phyloP scores from a whole-genome alignment of 1,140 invertebrate species.

The Papilio polyxenes region DNA sequence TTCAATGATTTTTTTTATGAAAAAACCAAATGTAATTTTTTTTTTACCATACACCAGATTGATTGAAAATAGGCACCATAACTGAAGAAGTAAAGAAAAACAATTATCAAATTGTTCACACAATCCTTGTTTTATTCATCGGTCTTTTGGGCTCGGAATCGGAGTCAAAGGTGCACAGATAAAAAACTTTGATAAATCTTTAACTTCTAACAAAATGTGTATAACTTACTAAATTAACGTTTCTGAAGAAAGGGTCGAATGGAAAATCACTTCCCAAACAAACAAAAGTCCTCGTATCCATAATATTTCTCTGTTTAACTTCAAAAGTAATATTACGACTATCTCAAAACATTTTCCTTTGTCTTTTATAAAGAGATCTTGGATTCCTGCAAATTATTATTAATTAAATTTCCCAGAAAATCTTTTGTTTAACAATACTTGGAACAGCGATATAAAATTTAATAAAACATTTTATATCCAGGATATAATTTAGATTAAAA shows the following conservation, averaged over 20 bases:
- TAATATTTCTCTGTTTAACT: slow-evolving; percentile 18
- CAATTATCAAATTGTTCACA: too few relatives aligned
- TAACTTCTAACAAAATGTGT: neutral
- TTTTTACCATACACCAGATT: too few relatives aligned
- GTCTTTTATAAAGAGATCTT: slow-evolving; percentile 2
- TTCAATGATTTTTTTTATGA: neutral
- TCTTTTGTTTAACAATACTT: neutral
- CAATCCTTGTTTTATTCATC: too few relatives aligned
- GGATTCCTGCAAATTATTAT: neutral
- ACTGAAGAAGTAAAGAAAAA: too few relatives aligned
- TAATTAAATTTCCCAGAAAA: neutral
- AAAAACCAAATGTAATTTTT: neutral
- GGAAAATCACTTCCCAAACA: slow-evolving; percentile 1
- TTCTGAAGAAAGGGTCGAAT: slow-evolving; percentile 12
- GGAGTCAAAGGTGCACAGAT: neutral
- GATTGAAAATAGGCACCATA: too few relatives aligned
- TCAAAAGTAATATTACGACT: slow-evolving; percentile 6
- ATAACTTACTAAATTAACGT: slow-evolving; percentile 6
- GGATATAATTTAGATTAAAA: too few relatives aligned
- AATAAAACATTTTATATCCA: neutral
- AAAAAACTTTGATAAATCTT: neutral
- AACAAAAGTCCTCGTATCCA: neutral
- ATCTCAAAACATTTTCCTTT: neutral
- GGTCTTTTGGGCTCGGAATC: too few relatives aligned
- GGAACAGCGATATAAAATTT: neutral